These are phyloP conservation scores for Dromaius novaehollandiae DNA, from an alignment of 2,113 vertebrate genomes.

Conservation along the genomic window DNA sequence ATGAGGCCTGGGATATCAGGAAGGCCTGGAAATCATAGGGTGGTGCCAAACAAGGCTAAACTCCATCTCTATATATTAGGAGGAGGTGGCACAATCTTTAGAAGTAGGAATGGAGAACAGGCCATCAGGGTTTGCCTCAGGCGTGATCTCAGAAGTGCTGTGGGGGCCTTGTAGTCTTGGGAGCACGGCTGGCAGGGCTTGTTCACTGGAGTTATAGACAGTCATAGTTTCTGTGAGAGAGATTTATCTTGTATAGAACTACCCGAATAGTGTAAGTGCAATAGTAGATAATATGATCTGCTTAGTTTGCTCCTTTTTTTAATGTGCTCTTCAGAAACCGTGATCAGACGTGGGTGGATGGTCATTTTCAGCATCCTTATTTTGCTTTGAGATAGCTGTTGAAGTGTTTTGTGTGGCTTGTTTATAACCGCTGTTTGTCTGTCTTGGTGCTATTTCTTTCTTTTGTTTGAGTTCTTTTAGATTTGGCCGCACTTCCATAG, in stretches of 20 bases:
- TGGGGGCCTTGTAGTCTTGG: neutral
- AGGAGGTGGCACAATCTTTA: neutral
- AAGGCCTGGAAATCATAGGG: neutral
- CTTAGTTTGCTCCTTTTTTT: neutral
- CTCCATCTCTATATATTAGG: rapidly evolving
- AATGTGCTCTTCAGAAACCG: neutral
- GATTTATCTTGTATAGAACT: neutral
- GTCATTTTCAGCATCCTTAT: neutral
- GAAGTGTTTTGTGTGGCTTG: neutral
- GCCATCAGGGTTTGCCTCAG: neutral
- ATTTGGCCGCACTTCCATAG: neutral
- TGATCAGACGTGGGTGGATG: neutral
- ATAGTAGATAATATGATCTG: rapidly evolving
- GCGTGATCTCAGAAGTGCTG: neutral
- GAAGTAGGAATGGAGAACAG: neutral
- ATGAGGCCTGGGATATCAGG: neutral
- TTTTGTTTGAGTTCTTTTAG: slow-evolving; percentile 6
- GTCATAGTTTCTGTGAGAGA: neutral
- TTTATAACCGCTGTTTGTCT: neutral
- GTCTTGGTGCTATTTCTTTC: neutral
- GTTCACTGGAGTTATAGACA: neutral
- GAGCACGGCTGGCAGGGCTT: neutral
- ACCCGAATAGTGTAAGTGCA: neutral
- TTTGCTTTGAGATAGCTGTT: neutral
- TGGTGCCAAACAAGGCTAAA: neutral